These are phyloP conservation scores for Cephus rjabovi DNA, from an alignment of 2,888 invertebrate species.

Conservation along the genomic window DNA sequence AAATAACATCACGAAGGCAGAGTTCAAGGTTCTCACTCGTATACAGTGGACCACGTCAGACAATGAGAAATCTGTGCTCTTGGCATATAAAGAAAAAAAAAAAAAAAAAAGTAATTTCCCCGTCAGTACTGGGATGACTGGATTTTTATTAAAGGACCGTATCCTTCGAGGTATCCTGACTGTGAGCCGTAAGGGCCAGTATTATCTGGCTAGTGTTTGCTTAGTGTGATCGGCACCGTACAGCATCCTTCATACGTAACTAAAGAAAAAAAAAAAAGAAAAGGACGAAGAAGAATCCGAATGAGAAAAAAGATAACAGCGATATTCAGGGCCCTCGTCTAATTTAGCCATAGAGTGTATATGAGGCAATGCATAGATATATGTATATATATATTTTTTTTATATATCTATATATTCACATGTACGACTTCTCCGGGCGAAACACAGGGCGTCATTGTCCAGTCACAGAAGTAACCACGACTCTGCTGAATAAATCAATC, in stretches of 20 bases:
- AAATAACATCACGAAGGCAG: neutral
- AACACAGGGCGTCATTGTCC: conserved; percentile 21
- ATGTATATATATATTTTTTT: neutral
- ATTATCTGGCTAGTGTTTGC: conserved; percentile 14
- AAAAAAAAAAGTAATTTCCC: neutral
- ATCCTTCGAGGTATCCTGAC: conserved; percentile 1
- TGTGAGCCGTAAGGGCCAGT: neutral
- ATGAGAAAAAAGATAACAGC: neutral
- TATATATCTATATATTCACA: neutral
- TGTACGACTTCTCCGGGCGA: neutral
- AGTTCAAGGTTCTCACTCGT: neutral
- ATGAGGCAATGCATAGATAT: neutral
- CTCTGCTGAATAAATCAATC: conserved; percentile 21
- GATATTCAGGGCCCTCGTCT: neutral
- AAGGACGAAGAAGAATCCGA: neutral
- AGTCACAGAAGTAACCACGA: conserved; percentile 17
- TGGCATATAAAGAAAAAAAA: neutral
- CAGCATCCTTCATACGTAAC: neutral
- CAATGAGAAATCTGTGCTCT: neutral
- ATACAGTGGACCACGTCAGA: neutral
- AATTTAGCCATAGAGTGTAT: neutral
- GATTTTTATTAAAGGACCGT: neutral
- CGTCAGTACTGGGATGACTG: neutral
- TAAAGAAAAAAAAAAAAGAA: neutral
- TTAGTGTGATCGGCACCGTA: conserved; percentile 6